phyloP scores from a whole-genome alignment of 1,140 invertebrate species.

The Drosophila malerkotliana region DNA sequence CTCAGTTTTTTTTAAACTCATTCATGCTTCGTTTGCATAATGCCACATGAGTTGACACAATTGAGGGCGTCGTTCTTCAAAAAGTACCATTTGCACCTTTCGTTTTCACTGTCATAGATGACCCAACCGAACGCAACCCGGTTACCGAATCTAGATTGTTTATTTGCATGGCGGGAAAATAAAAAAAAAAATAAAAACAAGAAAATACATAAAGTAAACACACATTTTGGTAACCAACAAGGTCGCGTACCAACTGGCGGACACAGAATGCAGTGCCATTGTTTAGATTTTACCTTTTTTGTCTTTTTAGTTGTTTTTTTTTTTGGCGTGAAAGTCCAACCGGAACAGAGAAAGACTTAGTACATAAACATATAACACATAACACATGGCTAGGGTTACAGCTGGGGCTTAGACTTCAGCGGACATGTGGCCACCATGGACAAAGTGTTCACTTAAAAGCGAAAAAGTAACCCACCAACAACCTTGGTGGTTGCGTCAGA shows the following conservation, averaged over 20 bases:
- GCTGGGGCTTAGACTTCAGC: too few relatives aligned
- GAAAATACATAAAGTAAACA: conserved; percentile 18
- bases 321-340: conserved; percentile 62
- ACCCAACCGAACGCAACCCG: conserved; percentile 6
- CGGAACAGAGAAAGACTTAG: conserved; percentile 52
- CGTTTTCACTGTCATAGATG: conserved; percentile 23
- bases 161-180: conserved; percentile 23
- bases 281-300: conserved; percentile 31
- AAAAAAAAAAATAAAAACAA: conserved; percentile 16
- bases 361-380: conserved; percentile 12
- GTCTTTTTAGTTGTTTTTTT: conserved; percentile 7
- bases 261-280: conserved; percentile 68
- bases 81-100: conserved; percentile 13
- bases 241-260: conserved; percentile 34
- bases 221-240: conserved; percentile 35
- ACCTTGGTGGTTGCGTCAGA: conserved; percentile 65
- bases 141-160: conserved; percentile 34
- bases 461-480: conserved; percentile 18
- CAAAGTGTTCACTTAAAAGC: background rate
- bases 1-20: background rate
- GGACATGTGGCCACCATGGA: background rate
- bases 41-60: conserved; percentile 12
- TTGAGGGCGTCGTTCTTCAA: conserved; percentile 4
- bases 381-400: conserved; percentile 4
- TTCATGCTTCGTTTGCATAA: conserved; percentile 32